These are phyloP conservation scores for Metellina segmentata DNA, from an alignment of 2,888 invertebrate species.

Conservation along the genomic window DNA sequence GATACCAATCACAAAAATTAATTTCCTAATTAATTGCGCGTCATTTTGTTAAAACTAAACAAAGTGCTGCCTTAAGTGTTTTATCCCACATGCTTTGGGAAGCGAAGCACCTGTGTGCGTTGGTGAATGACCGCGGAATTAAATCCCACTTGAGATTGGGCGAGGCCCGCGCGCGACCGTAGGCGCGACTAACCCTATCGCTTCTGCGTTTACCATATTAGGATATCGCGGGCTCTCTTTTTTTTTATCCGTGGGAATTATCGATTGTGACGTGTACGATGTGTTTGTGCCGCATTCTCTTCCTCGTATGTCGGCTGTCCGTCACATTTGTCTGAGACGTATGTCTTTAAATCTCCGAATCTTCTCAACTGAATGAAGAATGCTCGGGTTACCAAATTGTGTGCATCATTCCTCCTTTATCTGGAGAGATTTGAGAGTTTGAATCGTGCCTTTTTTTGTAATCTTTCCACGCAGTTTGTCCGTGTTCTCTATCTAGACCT, in stretches of 20 bases:
- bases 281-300: constrained; percentile 40
- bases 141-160: constrained; percentile 51
- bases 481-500: too few relatives aligned
- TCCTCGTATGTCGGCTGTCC: constrained; percentile 34
- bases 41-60: not conserved
- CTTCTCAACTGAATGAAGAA: too few relatives aligned
- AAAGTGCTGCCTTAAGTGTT: not conserved
- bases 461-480: too few relatives aligned
- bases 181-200: constrained; percentile 42
- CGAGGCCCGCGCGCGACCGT: constrained; percentile 25
- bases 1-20: too few relatives aligned
- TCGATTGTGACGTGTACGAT: constrained; percentile 55
- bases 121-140: constrained; percentile 67
- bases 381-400: too few relatives aligned
- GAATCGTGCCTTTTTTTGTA: too few relatives aligned
- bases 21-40: not conserved
- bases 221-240: constrained; percentile 25
- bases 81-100: constrained; percentile 40
- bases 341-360: not conserved
- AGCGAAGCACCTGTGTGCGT: constrained; percentile 65
- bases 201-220: constrained; percentile 61
- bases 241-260: constrained; percentile 57
- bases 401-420: too few relatives aligned
- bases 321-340: constrained; percentile 28
- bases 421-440: too few relatives aligned